Percentiles rank a stretch among this genome's conserved stretches.
Conservation (phyloP, 1,140 invertebrate genomes). For the Galleria mellonella region DNA sequence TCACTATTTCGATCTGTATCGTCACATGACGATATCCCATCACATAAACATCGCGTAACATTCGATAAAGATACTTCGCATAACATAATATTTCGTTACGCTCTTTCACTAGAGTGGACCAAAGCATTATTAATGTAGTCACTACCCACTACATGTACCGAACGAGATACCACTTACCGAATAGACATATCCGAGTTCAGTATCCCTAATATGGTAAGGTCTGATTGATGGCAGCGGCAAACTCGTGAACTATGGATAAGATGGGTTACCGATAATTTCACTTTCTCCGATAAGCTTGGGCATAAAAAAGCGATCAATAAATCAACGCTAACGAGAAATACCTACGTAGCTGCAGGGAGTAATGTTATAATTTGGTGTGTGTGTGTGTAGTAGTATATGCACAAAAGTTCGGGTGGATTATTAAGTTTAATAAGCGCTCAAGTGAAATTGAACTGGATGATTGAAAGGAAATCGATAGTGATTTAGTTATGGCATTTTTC, state of each 20-base stretch:
- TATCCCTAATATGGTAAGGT: slow-evolving; percentile 5
- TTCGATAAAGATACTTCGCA: no score
- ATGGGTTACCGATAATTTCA: slow-evolving; percentile 25
- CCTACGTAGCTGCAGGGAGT: slow-evolving; percentile 23
- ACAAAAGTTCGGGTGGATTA: slow-evolving; percentile 24
- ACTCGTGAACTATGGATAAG: slow-evolving; percentile 36
- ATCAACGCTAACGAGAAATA: slow-evolving; percentile 36
- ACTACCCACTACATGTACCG: no score
- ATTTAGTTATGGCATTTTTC: slow-evolving; percentile 23
- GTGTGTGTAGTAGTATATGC: not conserved
- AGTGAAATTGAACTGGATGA: slow-evolving; percentile 50
- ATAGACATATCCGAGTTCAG: not conserved
- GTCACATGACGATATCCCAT: no score
- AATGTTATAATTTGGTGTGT: slow-evolving; percentile 16
- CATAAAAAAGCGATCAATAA: slow-evolving; percentile 42
- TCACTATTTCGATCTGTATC: no score
- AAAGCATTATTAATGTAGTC: no score
- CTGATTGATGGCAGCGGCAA: slow-evolving; percentile 26
- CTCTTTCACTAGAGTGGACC: no score
- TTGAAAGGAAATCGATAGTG: slow-evolving; percentile 32
- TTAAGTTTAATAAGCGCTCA: slow-evolving; percentile 25
- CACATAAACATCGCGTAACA: no score
- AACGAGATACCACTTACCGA: no score
- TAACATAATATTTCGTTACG: no score
- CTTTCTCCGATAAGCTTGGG: slow-evolving; percentile 46